phyloP scores from a whole-genome alignment of 2,797 vertebrate genomes.

The Moxostoma hubbsi region DNA sequence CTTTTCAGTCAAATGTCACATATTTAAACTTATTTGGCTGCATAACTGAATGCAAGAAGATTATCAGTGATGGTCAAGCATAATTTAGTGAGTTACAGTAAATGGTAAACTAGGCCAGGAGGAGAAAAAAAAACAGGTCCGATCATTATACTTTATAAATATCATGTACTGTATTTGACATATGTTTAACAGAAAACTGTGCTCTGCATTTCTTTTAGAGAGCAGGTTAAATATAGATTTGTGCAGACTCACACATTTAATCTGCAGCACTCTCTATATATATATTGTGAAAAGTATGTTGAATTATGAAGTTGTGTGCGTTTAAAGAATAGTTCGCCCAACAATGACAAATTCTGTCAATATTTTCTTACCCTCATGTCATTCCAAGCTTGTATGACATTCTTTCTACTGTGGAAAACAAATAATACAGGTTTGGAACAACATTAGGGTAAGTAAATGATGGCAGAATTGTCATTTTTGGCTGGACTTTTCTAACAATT shows the following conservation, averaged over 20 bases:
- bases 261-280: too few relatives aligned
- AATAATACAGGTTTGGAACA: not conserved
- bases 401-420: not conserved
- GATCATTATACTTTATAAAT: slow-evolving; percentile 27
- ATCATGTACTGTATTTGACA: not conserved
- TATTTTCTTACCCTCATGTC: not conserved
- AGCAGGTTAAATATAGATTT: not conserved
- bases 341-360: not conserved
- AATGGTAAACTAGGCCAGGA: slow-evolving; percentile 28
- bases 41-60: not conserved
- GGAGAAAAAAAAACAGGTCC: slow-evolving; percentile 50
- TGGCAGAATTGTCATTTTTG: not conserved
- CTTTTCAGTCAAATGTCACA: too few relatives aligned
- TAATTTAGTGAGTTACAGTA: not conserved
- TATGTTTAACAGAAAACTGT: not conserved
- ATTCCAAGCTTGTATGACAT: not conserved
- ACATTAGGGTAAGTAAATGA: not conserved
- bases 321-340: too few relatives aligned
- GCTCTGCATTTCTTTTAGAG: not conserved
- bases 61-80: not conserved
- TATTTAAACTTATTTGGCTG: not conserved
- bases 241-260: too few relatives aligned
- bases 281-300: too few relatives aligned
- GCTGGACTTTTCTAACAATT: not conserved
- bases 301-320: too few relatives aligned